phyloP scores from a whole-genome alignment of 2,113 vertebrate genomes.

The Labrus mixtus region DNA sequence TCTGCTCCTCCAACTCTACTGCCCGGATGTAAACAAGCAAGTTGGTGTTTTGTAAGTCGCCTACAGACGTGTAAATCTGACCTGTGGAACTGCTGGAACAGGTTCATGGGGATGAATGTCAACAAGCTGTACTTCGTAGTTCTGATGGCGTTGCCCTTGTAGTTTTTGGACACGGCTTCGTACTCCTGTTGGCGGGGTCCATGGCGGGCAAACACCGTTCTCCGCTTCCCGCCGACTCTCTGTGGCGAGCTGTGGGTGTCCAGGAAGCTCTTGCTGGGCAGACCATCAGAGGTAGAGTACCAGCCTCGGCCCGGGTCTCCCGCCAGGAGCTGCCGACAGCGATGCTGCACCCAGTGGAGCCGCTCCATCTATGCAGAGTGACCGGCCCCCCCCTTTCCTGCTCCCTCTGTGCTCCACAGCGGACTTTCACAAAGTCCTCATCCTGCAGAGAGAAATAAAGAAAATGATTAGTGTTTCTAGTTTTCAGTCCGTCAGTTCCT shows the following conservation, averaged over 20 bases:
- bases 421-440: constrained; percentile 17
- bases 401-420: constrained; percentile 8
- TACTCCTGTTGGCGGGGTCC: constrained; percentile 86
- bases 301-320: constrained; percentile 57
- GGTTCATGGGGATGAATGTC: constrained; percentile 95
- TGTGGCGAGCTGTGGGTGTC: constrained; percentile 41
- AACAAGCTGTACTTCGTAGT: constrained; percentile 94
- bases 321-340: constrained; percentile 79
- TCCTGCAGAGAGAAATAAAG: constrained; percentile 28
- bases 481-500: too few relatives aligned
- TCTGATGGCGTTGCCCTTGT: constrained; percentile 90
- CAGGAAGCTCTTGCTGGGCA: constrained; percentile 49
- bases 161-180: constrained; percentile 83
- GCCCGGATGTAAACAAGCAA: too few relatives aligned
- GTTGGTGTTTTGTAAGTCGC: not conserved
- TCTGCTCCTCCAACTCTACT: too few relatives aligned
- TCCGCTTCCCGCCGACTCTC: constrained; percentile 78
- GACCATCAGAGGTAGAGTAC: constrained; percentile 60
- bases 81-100: constrained; percentile 99
- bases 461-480: not conserved
- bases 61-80: constrained; percentile 50
- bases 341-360: constrained; percentile 83
- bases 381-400: not conserved
- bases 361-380: constrained; percentile 80
- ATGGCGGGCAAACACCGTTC: constrained; percentile 86